A percentile compares a stretch with the other conserved stretches of the same genome.
Conservation (phyloP, 2,113 vertebrate species). For the Dasyprocta punctata region DNA sequence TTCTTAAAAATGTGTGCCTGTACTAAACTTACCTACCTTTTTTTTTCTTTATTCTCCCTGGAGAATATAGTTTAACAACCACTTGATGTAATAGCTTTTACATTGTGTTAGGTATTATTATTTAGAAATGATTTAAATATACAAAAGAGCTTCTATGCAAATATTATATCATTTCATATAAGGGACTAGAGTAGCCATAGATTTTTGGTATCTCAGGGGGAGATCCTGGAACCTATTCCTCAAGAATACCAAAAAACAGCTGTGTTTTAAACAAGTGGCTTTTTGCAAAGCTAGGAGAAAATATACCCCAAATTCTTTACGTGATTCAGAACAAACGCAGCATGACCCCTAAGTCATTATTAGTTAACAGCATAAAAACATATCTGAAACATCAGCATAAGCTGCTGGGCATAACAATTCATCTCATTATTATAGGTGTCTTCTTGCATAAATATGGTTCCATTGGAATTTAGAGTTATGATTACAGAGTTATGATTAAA, state of each 20-base stretch:
- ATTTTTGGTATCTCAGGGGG: background rate
- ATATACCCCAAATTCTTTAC: background rate
- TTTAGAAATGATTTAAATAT: background rate
- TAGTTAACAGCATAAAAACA: background rate
- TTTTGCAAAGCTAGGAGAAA: conserved; percentile 25
- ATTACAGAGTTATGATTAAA: background rate
- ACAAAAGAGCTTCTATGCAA: background rate
- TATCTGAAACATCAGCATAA: conserved; percentile 16
- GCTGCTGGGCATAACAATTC: background rate
- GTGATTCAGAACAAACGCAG: conserved; percentile 16
- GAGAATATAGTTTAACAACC: background rate
- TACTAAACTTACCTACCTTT: background rate
- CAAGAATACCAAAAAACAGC: background rate
- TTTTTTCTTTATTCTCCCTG: background rate
- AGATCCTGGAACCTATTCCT: background rate
- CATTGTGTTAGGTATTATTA: background rate
- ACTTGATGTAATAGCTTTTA: background rate
- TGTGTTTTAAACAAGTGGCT: background rate
- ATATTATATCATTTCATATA: background rate
- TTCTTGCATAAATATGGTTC: conserved; percentile 27
- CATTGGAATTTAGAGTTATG: background rate
- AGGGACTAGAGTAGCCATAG: background rate
- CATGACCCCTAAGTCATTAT: background rate
- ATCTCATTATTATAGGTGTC: background rate
- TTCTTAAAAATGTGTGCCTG: background rate